phyloP scores from a whole-genome alignment of 2,797 vertebrate species.

The Acrossocheilus fasciatus region DNA sequence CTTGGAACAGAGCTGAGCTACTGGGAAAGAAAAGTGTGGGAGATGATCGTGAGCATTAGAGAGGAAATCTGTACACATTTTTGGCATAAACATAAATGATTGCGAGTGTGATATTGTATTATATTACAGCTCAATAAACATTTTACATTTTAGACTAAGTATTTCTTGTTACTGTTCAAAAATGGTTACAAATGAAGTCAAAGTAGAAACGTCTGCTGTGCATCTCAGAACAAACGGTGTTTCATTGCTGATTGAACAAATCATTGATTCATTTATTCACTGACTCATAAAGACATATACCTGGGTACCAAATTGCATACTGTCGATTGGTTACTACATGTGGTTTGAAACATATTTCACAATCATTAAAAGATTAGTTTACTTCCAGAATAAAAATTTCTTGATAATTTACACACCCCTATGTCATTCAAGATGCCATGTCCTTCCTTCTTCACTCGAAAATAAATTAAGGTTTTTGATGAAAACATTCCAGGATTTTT shows the following conservation, averaged over 20 bases:
- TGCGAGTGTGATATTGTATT: background rate
- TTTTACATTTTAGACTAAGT: background rate
- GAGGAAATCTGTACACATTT: background rate
- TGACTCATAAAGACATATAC: background rate
- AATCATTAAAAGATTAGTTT: too few species aligned
- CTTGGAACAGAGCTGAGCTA: slow-evolving; percentile 15
- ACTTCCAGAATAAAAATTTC: too few species aligned
- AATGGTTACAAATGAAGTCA: background rate
- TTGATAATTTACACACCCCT: too few species aligned
- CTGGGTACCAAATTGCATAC: too few species aligned
- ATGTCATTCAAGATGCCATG: too few species aligned
- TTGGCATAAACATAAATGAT: background rate
- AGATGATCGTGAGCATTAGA: background rate
- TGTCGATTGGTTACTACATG: background rate
- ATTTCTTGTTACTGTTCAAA: background rate
- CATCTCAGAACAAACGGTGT: background rate
- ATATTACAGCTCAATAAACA: background rate
- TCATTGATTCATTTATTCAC: background rate
- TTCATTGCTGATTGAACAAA: background rate
- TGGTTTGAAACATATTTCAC: background rate
- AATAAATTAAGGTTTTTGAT: too few species aligned
- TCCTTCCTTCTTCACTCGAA: too few species aligned
- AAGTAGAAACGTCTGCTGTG: background rate
- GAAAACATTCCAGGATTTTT: too few species aligned
- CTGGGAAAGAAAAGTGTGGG: slow-evolving; percentile 20